Conservation (phyloP, 2,888 invertebrate species). For the Pterostichus madidus region DNA sequence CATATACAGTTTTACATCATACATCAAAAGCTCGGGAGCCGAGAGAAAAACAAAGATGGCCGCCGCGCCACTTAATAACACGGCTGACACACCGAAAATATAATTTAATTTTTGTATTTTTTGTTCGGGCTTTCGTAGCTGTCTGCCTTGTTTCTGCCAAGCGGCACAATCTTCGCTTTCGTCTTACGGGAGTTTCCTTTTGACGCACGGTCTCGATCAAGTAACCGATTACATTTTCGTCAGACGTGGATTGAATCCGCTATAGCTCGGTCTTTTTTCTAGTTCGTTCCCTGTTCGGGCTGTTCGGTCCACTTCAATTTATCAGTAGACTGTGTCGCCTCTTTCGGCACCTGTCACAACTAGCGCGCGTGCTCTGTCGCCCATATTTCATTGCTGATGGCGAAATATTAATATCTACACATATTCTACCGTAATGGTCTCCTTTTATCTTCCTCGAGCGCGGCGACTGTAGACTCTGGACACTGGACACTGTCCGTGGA, state of each 20-base stretch:
- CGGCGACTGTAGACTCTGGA: conserved; percentile 7
- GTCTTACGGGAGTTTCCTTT: neutral
- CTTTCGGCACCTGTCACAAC: conserved; percentile 76
- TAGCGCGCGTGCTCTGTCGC: conserved; percentile 71
- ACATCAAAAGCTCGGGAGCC: conserved; percentile 74
- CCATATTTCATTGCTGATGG: conserved; percentile 74
- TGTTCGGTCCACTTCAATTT: conserved; percentile 75
- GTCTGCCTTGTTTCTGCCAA: neutral
- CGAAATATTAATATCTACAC: conserved; percentile 73
- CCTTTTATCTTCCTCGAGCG: conserved; percentile 69
- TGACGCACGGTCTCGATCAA: conserved; percentile 69
- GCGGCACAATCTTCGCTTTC: conserved; percentile 42
- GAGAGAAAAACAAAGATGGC: conserved; percentile 72
- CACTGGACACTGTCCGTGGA: conserved; percentile 3
- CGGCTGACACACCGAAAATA: conserved; percentile 75
- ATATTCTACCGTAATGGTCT: conserved; percentile 70
- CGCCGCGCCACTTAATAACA: conserved; percentile 73
- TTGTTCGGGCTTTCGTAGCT: conserved; percentile 70
- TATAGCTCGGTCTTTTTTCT: conserved; percentile 69
- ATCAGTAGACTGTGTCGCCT: conserved; percentile 73
- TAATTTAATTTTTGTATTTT: conserved; percentile 75
- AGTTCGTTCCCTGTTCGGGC: conserved; percentile 70
- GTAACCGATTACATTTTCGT: conserved; percentile 74
- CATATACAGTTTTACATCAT: conserved; percentile 74
- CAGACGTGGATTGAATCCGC: conserved; percentile 75